Base-by-base conservation (phyloP, 1,140 invertebrate species). In the Diabrotica undecimpunctata region DNA sequence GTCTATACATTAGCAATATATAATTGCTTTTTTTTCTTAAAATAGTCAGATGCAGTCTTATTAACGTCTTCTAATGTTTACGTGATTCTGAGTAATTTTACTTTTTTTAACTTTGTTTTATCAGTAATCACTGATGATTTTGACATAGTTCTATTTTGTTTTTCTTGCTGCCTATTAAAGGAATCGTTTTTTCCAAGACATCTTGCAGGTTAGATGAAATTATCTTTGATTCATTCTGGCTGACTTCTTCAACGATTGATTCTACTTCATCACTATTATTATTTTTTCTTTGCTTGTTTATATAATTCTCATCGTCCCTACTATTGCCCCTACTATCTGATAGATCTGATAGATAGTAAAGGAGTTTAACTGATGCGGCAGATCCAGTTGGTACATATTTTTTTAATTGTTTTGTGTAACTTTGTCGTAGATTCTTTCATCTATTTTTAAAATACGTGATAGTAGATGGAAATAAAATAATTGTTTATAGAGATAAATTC, bases 191-290 rank as follows among this genome's bases (percentile, higher is more conserved):
- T 60, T 64, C 50, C 37, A 53, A 12, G 39, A 12, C 56, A 62
- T 57, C 61, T 53, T 54, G 58, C 59, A 14, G 64, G n/a, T n/a
- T n/a, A 38, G 59, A 66, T 61, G 36, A 50, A 58, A 35, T 66
- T 37, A 65, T 46, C 11, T 67, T n/a, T 54, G 36, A 59, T 54
- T 12, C 61, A n/a, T n/a, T n/a, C n/a, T 63, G n/a, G 61, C 55
- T 55, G 38, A 63, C 61, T 38, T 63, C 61, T 63, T 56, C 61
- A 63, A 37, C 55, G 39, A 63, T 63, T 53, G 61, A 63, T 53
- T 63, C 13, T 63, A 55, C 53, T 13, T 41, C 61, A 55, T 63
- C 53, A 63, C 61, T 63, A 63, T 63, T 35, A 37, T 54, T 41
- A 8, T 63, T 55, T 55, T 14, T 63, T 38, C 53, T 37, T 54